phyloP scores from a whole-genome alignment of 2,888 invertebrate species.

The Ypsolopha sequella region DNA sequence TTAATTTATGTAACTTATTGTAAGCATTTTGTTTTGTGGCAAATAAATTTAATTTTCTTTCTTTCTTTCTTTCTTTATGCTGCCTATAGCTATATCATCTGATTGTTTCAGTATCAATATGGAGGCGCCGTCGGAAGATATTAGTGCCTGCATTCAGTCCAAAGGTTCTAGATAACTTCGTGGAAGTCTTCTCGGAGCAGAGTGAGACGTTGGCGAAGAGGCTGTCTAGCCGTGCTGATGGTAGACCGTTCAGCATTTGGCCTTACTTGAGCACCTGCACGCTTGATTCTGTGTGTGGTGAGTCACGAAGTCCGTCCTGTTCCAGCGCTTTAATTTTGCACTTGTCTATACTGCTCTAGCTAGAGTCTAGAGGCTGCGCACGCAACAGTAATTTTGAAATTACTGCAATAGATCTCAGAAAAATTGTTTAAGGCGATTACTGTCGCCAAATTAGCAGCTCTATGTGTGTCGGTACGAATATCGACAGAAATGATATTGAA shows the following conservation, averaged over 20 bases:
- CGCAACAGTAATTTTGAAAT: no score
- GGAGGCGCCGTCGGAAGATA: slow-evolving; percentile 73
- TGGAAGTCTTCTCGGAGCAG: slow-evolving; percentile 74
- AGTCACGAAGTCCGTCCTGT: slow-evolving; percentile 14
- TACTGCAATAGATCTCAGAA: no score
- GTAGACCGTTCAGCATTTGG: slow-evolving; percentile 59
- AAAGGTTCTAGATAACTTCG: slow-evolving; percentile 74
- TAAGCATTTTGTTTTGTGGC: no score
- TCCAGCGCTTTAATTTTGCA: not conserved
- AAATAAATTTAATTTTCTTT: no score
- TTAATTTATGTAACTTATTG: no score
- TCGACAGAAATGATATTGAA: no score
- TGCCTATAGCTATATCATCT: slow-evolving; percentile 2
- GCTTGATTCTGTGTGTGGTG: slow-evolving; percentile 75
- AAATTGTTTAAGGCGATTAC: no score
- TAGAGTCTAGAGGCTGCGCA: no score
- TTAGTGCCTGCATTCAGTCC: slow-evolving; percentile 77
- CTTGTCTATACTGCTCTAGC: no score
- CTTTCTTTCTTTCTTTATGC: slow-evolving; percentile 2
- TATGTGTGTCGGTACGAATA: no score
- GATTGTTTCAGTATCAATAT: slow-evolving; percentile 52
- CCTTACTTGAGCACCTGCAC: slow-evolving; percentile 68
- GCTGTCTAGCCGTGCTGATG: slow-evolving; percentile 26
- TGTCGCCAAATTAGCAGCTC: no score
- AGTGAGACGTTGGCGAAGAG: slow-evolving; percentile 53